phyloP scores from a whole-genome alignment of 2,797 vertebrate genomes.

The Scarus forsteni region DNA sequence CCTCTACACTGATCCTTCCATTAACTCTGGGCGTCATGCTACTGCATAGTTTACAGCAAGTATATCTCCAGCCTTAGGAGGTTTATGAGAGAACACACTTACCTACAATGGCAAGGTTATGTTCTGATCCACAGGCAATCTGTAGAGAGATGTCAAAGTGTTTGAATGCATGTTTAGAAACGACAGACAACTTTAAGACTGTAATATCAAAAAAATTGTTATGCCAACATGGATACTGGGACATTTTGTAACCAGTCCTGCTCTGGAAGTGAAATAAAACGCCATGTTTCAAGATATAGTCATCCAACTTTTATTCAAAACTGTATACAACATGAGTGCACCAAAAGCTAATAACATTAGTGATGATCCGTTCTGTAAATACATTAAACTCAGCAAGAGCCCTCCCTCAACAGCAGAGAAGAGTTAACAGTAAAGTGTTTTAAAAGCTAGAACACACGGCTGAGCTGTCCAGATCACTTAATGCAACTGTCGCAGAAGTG shows the following conservation, averaged over 20 bases:
- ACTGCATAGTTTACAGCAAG: no score
- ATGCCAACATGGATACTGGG: conserved; percentile 14
- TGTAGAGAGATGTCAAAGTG: conserved; percentile 69
- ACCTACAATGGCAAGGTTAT: conserved; percentile 94
- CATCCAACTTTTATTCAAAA: conserved; percentile 31
- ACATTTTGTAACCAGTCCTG: conserved; percentile 31
- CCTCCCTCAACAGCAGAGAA: conserved; percentile 22
- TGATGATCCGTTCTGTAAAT: conserved; percentile 5
- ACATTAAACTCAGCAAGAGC: neutral
- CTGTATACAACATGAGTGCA: conserved; percentile 11
- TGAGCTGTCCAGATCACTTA: conserved; percentile 17
- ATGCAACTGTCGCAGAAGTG: conserved; percentile 28
- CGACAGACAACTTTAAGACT: conserved; percentile 19
- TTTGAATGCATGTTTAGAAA: conserved; percentile 24
- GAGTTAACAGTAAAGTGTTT: conserved; percentile 23
- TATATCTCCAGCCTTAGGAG: neutral
- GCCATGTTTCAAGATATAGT: conserved; percentile 10
- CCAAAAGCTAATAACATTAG: neutral
- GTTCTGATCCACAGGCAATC: conserved; percentile 95
- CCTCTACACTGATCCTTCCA: no score
- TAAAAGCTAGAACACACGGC: conserved; percentile 36
- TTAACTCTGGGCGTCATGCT: no score
- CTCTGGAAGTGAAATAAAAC: conserved; percentile 45
- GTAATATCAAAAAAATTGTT: conserved; percentile 6
- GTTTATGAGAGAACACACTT: conserved; percentile 71